Base-by-base conservation (phyloP, 1,140 invertebrate species). In the Leptonema lineaticorne region DNA sequence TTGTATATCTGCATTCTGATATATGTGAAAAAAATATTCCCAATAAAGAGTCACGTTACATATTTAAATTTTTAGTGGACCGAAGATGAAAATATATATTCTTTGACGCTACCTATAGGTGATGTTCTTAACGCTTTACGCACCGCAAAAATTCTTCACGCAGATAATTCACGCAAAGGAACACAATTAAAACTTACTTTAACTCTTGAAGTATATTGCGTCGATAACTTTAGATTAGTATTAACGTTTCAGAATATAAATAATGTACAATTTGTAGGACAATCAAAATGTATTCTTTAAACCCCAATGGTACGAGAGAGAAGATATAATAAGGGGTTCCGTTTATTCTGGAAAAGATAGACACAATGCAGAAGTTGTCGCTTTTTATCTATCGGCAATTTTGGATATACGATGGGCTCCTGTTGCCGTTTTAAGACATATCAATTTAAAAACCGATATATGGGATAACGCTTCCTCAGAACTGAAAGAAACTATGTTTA, bases 311-410 rank as follows among this genome's bases (percentile, higher is more conserved):
- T 97, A 95, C 79, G 76, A 85, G 6, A 82, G 90, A 75, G 85
- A 89, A 67, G 83, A 89, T 74, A 77, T 95, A 5, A 87, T 97
- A 53, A 83, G 87, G 70, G 94, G 92, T 1, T 83, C 86, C 33
- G 91, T 95, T 8, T 96, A 95, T 83, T 86, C 87, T 50, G 95
- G 95, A 16, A 92, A 91, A 78, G 95, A 98, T 79, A 83, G 95
- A 9, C 93, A 96, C 76, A 92, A 92, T 79, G 93, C 92, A n/a
- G 95, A 98, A 85, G 90, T 97, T n/a, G 89, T 92, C 73, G 91
- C 91, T n/a, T 97, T 96, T 81, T 93, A 96, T 81, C 82, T 97
- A 67, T 90, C 90, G 53, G 87, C 90, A 60, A 79, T 96, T 20
- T 78, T 97, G 16, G 88, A 90, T 62, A 84, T 95, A 60, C 86